Evolutionary conservation across 2,797 vertebrate genomes (phyloP).

Genomic region (Onychomys leucogaster): DNA sequence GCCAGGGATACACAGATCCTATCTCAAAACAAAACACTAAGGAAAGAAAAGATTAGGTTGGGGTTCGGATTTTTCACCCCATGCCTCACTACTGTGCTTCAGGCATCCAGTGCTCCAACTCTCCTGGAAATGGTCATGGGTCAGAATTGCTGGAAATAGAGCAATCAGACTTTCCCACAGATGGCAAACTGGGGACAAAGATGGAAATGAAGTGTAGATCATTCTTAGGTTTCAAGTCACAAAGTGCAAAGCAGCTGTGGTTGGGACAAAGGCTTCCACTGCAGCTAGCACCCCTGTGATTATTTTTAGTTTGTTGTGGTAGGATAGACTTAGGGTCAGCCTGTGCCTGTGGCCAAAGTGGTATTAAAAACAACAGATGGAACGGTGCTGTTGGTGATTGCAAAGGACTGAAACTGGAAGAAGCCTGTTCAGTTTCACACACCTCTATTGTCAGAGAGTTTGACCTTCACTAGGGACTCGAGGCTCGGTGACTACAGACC

Average conservation of each 20-base stretch:
- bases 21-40: background rate
- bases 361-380: conserved; percentile 27
- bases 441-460: conserved; percentile 35
- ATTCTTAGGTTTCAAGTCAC: conserved; percentile 51
- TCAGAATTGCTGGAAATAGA: conserved; percentile 5
- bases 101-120: background rate
- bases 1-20: background rate
- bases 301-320: conserved; percentile 61
- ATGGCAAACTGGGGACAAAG: background rate
- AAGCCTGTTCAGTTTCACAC: background rate
- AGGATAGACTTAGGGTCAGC: background rate
- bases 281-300: background rate
- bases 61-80: background rate
- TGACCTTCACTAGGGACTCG: conserved; percentile 10
- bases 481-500: background rate
- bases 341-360: conserved; percentile 35
- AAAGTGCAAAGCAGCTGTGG: conserved; percentile 46
- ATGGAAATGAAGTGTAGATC: background rate
- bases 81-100: background rate
- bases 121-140: background rate
- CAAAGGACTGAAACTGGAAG: conserved; percentile 19
- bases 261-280: background rate
- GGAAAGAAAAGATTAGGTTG: background rate
- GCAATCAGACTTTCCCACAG: background rate
- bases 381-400: background rate